These are phyloP conservation scores for Temnopleurus reevesii DNA, from an alignment of 53 echinoderm and acorn worm genomes.

Conservation along the genomic window DNA sequence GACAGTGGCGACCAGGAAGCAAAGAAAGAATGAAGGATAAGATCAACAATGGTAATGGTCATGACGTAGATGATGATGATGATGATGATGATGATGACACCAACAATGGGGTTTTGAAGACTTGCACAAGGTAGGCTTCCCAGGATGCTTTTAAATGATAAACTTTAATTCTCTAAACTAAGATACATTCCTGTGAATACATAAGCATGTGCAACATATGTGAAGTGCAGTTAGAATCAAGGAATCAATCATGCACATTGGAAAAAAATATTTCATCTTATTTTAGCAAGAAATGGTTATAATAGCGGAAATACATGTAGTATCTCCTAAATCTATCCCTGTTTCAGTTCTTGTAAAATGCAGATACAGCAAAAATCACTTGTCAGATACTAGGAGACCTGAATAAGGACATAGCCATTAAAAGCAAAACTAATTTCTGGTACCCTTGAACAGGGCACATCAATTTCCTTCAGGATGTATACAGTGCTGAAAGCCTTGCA, in stretches of 20 bases:
- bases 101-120: too few relatives aligned
- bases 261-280: too few relatives aligned
- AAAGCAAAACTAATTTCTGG: not conserved
- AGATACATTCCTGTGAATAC: not conserved
- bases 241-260: not conserved
- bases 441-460: not conserved
- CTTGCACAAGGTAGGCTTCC: not conserved
- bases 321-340: too few relatives aligned
- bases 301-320: too few relatives aligned
- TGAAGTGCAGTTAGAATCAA: not conserved
- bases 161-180: not conserved
- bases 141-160: not conserved
- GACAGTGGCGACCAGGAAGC: too few relatives aligned
- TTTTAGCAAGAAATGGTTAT: too few relatives aligned
- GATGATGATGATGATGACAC: not conserved
- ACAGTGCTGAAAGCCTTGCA: not conserved
- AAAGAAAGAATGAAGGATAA: too few relatives aligned
- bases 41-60: too few relatives aligned
- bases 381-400: not conserved
- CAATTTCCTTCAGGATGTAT: conserved; percentile 34
- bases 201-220: not conserved
- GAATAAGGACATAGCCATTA: conserved; percentile 3
- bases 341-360: not conserved
- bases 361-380: not conserved
- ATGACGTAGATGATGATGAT: too few relatives aligned